Base-by-base conservation (phyloP, 2,113 vertebrate genomes). In the Melanerpes aurifrons region DNA sequence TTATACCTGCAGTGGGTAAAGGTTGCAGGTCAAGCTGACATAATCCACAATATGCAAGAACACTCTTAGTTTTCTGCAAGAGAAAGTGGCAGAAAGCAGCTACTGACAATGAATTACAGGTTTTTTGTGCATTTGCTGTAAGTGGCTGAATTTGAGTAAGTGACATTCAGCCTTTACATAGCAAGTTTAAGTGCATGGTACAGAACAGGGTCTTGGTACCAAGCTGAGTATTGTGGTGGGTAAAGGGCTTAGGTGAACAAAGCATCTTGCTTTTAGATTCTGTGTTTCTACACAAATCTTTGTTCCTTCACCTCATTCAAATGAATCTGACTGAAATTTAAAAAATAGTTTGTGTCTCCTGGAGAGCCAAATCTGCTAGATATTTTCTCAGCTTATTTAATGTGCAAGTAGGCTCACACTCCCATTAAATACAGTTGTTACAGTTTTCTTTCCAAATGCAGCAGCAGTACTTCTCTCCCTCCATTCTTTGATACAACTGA, bases 1-100 rank as follows among this genome's bases (percentile, higher is more conserved):
- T 40, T 40, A 40, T 40, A 40, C 37, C 37, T 10, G 10, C 45
- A 62, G 56, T 69, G 56, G 82, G 57, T 80, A 53, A 5, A 66
- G 95, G 67, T 48, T 85, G 61, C 75, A 32, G 43, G 75, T 96
- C 87, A 79, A 94, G 66, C 64, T 93, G 89, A 93, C 43, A 83
- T 93, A 76, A 86, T 10, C 70, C 63, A 58, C 54, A 56, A 37
- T 9, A 20, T 37, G 57, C 56, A 91, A 84, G 45, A 92, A 37
- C 16, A 64, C 28, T 37, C 66, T 75, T 67, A 12, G 31, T 16
- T 72, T 90, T 89, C 64, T 82, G 43, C 32, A 66, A 76, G 61
- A 62, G 15, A 63, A 75, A 80, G 50, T 50, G 21, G 5, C 56
- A 80, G 4, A 2, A 32, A 71, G 64, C 24, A 86, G 57, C 43